Evolutionary conservation across 2,797 vertebrate species (phyloP), one percentile per base, ranked within the genome.

Genomic region (Luscinia megarhynchos): DNA sequence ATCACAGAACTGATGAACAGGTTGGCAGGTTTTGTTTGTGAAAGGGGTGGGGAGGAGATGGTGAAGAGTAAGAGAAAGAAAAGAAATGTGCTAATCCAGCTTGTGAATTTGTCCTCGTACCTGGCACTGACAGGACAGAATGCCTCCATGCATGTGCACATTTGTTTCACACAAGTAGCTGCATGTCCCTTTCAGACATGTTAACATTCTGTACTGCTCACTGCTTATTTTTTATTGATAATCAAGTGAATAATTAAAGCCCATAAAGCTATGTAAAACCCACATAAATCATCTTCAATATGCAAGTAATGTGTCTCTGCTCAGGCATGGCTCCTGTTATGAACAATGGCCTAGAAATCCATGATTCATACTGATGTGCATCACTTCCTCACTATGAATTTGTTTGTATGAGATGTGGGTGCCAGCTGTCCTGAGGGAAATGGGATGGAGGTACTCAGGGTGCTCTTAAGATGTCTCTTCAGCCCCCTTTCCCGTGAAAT

Each of bases 191-290:
- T 90, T 94, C 87, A 97, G 64, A 89, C 74, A 83, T 43, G 91
- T 91, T 97, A 96, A 91, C 67, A 80, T 96, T 94, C 96, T 73
- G 46, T 86, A 75, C 59, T 79, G 61, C 58, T 95, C 88, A 50
- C 73, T 91, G 90, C 92, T 97, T 98, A 97, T 97, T 97, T 97
- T 97, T 97, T 97, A 98, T 97, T 98, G 97, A 98, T 98, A 98
- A 95, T 97, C 96, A 96, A 95, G 95, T 97, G 95, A 98, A 98
- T 98, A 98, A 98, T 98, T 98, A 96, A 98, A 97, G 94, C 87
- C 94, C 82, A 96, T n/a, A 84, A 82, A 94, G 96, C 95, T 95
- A 94, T 58, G 77, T 94, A 97, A 97, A 97, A 92, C 72, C 12
- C 91, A 94, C 89, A 96, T 97, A 97, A 97, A 97, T 98, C 91